Evolutionary conservation across 2,888 invertebrate genomes (phyloP).

Genomic region (Idaea dimidiata): DNA sequence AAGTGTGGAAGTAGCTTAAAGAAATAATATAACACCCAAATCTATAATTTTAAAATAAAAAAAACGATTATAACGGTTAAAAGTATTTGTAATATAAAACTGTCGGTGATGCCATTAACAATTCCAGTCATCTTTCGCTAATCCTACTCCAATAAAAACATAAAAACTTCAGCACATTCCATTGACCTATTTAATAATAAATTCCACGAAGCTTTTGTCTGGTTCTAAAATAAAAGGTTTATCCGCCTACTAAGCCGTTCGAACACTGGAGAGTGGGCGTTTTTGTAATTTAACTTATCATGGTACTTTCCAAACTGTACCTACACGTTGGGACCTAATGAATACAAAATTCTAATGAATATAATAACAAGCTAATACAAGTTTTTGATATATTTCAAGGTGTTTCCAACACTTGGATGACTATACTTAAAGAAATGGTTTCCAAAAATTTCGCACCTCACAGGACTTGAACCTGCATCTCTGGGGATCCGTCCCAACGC

Average conservation of each 20-base stretch:
- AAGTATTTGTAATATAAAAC: not conserved
- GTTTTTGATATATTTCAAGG: no score
- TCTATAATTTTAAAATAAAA: no score
- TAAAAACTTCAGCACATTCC: not conserved
- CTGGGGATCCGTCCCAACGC: no score
- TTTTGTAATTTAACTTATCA: not conserved
- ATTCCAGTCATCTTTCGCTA: not conserved
- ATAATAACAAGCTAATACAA: no score
- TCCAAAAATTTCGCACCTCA: no score
- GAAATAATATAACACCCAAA: no score
- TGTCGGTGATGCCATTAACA: not conserved
- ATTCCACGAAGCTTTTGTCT: not conserved
- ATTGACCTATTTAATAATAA: not conserved
- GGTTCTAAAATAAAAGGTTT: not conserved
- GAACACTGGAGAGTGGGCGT: not conserved
- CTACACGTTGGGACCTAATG: no score
- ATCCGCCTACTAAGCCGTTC: not conserved
- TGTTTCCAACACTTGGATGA: no score
- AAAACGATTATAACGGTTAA: not conserved
- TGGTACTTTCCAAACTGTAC: not conserved
- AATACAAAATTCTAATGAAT: no score
- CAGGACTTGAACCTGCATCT: no score
- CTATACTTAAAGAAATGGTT: no score
- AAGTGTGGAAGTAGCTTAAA: no score
- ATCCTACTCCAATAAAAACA: not conserved